Base-by-base conservation (phyloP, 2,888 invertebrate genomes). In the Dione juno region DNA sequence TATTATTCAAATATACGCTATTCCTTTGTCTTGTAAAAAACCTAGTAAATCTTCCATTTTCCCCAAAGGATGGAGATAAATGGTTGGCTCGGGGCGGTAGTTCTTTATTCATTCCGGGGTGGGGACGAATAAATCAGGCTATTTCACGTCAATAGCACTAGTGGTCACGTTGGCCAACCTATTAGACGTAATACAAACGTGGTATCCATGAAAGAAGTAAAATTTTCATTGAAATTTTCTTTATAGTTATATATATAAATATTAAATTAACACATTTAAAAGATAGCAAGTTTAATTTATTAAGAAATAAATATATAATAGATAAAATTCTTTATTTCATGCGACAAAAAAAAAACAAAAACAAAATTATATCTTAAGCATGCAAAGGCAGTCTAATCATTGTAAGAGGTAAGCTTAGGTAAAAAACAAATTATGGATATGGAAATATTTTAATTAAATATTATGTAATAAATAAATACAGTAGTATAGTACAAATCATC, bases 41-140 rank as follows among this genome's bases (percentile, higher is more conserved):
- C 77, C 82, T 79, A 83, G 82, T 89, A 90, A 90, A 89, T 89
- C 88, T 88, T 79, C 77, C 86, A 85, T 89, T 91, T 88, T 86
- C 86, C 84, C 87, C 84, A 88, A 86, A 88, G 87, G 88, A 89
- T 88, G 83, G 84, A 90, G 89, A 92, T 87, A 89, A 90, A 92
- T 91, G 86, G 87, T 76, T 80, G 69, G 79, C 82, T 81, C 74
- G 77, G 80, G 80, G 81, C 82, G 82, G 82, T 79, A 77, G 80
- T 88, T 83, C 84, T 85, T 89, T 90, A 89, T 90, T 88, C 89
- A 88, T 88, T 85, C 86, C 75, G 79, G 78, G 89, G 88, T 81
- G 79, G 82, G 82, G 74, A 52, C 64, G 19, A 66, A 77, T 77
- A 77, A 77, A 77, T 77, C 76, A 77, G 74, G n/a, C 41, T 53